phyloP scores from a whole-genome alignment of 2,113 vertebrate species.

The Salvelinus fontinalis region DNA sequence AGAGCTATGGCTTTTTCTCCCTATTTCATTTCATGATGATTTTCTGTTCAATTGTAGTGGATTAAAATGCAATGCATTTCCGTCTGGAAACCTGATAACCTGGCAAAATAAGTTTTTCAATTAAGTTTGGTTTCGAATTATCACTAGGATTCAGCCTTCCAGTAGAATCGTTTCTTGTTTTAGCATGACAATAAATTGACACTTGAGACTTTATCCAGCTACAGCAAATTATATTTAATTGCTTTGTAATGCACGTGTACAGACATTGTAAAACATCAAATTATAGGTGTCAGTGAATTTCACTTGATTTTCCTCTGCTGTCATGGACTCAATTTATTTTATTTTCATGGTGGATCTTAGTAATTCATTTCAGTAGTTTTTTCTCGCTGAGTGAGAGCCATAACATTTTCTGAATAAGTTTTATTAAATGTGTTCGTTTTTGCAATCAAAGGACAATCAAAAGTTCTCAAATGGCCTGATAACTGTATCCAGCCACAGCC shows the following conservation, averaged over 20 bases:
- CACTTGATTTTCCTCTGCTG: neutral
- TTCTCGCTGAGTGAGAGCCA: neutral
- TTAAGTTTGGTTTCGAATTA: conserved; percentile 37
- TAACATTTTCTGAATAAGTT: neutral
- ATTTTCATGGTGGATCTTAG: neutral
- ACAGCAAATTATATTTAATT: conserved; percentile 54
- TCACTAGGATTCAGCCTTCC: conserved; percentile 21
- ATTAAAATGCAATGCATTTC: conserved; percentile 28
- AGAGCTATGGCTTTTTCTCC: conserved; percentile 26
- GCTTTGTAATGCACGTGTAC: conserved; percentile 33
- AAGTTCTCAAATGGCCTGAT: too few species aligned
- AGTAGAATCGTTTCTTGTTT: neutral
- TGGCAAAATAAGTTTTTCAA: conserved; percentile 56
- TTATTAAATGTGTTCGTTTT: neutral
- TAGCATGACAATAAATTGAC: conserved; percentile 43
- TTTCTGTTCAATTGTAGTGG: conserved; percentile 31
- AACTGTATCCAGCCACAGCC: too few species aligned
- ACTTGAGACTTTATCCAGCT: conserved; percentile 22
- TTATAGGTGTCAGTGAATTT: conserved; percentile 7
- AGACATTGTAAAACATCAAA: conserved; percentile 15
- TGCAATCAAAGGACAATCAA: neutral
- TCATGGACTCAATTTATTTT: neutral
- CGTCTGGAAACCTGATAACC: conserved; percentile 48
- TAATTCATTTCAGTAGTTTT: neutral
- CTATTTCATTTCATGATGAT: conserved; percentile 36